Base-by-base conservation (phyloP, 2,797 vertebrate genomes). In the Pipistrellus pipistrellus region DNA sequence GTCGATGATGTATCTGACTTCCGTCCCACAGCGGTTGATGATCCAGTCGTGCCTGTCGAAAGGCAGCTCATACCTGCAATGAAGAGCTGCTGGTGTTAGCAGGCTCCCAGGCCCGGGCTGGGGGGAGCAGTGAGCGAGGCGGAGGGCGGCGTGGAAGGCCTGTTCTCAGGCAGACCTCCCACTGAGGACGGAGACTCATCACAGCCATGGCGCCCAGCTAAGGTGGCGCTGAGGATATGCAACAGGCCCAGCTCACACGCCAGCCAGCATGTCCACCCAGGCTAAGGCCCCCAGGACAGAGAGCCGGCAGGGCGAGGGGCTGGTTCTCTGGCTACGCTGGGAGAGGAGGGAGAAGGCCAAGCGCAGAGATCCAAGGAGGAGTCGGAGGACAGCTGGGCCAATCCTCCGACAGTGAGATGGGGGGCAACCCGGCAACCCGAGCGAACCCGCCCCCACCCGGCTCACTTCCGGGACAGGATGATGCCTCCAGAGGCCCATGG, bases 21-120 rank as follows among this genome's bases (percentile, higher is more conserved):
- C 99, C 71, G 98, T 99, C 83, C 99, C 99, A 38, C 99, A 99
- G 9, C 99, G 99, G 96, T 99, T 98, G 8, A 99, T 80, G 72
- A 99, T 99, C 99, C 99, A 99, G 77, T 99, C 99, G 0, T 99
- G 99, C 12, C 99, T 98, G 94, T 99, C 99, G 4, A 99, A 99
- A 0, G 99, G 99, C 51, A 99, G 97, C 95, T 99, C 99, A 0
- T 99, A 99, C 32, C 99, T 99, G 95, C 0, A 87, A 85, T 20
- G 66, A 96, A 69, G 95, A 78, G 57, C 62, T 4, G 75, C 30
- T 3, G n/a, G 20, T 0, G 41, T 55, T 76, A 46, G 57, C 59
- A 20, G 23, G 46, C 46, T 12, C 46, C 12, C 44, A 44, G 44
- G 44, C 44, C 44, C 10, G 44, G 44, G 44, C 44, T 44, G 10